Percentiles rank a stretch among this genome's conserved stretches.
Conservation (phyloP, 2,888 invertebrate genomes). For the Alloplasta piceator region DNA sequence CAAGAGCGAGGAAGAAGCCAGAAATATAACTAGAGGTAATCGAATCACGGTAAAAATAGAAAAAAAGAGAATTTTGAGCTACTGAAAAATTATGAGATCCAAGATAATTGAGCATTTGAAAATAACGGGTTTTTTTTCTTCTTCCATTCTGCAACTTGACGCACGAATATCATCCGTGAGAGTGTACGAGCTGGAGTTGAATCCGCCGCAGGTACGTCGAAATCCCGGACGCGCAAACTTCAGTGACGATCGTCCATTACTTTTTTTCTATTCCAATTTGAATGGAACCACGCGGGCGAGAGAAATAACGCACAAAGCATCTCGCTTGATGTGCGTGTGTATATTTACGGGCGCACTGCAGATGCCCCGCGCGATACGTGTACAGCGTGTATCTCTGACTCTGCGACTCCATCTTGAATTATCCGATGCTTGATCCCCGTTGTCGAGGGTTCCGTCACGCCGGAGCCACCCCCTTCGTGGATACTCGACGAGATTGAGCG, state of each 20-base stretch:
- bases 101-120: background rate
- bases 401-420: constrained; percentile 82
- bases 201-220: background rate
- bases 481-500: constrained; percentile 33
- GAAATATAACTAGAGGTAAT: no score
- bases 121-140: background rate
- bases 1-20: no score
- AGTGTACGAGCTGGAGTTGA: background rate
- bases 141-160: background rate
- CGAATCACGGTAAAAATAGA: no score
- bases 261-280: constrained; percentile 7
- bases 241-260: constrained; percentile 44
- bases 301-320: constrained; percentile 47
- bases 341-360: constrained; percentile 51
- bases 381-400: constrained; percentile 76
- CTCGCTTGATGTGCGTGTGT: constrained; percentile 43
- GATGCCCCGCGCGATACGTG: constrained; percentile 39
- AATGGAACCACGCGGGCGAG: constrained; percentile 54
- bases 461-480: constrained; percentile 51
- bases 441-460: constrained; percentile 37
- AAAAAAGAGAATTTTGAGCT: background rate
- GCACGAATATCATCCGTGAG: constrained; percentile 29
- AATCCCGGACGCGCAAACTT: constrained; percentile 32
- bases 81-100: background rate
- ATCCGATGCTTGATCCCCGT: constrained; percentile 74